Percentiles rank a stretch among this genome's conserved stretches.
phyloP scores from a whole-genome alignment of 2,797 vertebrate genomes.

The Galaxias olidus region DNA sequence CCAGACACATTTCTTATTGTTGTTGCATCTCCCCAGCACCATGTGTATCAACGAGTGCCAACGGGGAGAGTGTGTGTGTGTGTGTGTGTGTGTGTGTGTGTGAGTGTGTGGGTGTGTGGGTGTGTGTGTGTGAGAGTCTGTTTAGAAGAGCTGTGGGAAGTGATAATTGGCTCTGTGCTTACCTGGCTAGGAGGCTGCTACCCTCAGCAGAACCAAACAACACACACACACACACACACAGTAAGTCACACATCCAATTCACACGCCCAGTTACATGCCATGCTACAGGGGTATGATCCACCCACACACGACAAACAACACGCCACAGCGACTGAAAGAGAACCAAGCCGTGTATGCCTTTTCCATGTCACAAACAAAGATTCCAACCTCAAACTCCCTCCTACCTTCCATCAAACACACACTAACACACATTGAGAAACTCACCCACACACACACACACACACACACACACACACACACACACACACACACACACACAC shows the following conservation, averaged over 20 bases:
- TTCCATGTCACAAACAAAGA: slow-evolving; percentile 1
- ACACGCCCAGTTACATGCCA: slow-evolving; percentile 23
- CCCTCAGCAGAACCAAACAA: slow-evolving; percentile 36
- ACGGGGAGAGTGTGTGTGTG: too few relatives aligned
- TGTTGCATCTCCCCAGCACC: slow-evolving; percentile 15
- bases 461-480: too few relatives aligned
- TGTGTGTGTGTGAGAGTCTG: too few relatives aligned
- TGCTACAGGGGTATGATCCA: slow-evolving; percentile 43
- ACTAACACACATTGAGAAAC: background rate
- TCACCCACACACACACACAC: background rate
- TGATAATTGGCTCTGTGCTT: slow-evolving; percentile 81
- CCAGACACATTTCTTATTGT: slow-evolving; percentile 13
- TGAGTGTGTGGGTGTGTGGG: too few relatives aligned
- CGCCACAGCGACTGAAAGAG: slow-evolving; percentile 33
- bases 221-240: slow-evolving; percentile 7
- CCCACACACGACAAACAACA: background rate
- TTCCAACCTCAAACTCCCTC: background rate
- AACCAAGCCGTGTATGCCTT: slow-evolving; percentile 31
- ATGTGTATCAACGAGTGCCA: slow-evolving; percentile 5
- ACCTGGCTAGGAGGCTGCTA: slow-evolving; percentile 71
- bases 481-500: slow-evolving; percentile 18
- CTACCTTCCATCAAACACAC: background rate
- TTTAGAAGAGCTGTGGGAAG: slow-evolving; percentile 55
- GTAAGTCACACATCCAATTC: slow-evolving; percentile 38
- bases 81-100: too few relatives aligned